These are phyloP conservation scores for Plagodis pulveraria DNA, from an alignment of 2,888 invertebrate genomes.

Conservation along the genomic window DNA sequence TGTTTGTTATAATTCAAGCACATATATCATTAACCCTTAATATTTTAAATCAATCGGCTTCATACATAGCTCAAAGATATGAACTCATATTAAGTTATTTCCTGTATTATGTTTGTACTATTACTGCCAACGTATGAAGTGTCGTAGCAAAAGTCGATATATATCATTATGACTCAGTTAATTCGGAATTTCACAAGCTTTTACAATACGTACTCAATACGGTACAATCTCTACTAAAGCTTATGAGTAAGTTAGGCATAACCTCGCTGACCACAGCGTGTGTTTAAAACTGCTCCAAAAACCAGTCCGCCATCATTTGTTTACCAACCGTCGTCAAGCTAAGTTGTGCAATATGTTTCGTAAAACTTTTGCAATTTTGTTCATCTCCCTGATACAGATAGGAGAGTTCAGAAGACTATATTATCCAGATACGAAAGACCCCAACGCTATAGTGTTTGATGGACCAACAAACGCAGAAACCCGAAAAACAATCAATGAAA, in stretches of 20 bases:
- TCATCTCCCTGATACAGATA: constrained; percentile 26
- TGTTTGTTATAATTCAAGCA: no score
- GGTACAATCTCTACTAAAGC: constrained; percentile 1
- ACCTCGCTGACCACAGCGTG: constrained; percentile 4
- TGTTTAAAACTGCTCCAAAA: constrained; percentile 28
- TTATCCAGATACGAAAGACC: constrained; percentile 49
- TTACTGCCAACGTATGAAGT: no score
- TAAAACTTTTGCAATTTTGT: constrained; percentile 14
- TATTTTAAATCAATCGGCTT: no score
- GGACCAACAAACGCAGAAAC: constrained; percentile 61
- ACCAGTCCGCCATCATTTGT: constrained; percentile 33
- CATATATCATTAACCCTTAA: no score
- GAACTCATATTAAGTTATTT: no score
- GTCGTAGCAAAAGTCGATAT: no score
- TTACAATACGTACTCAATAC: constrained; percentile 2
- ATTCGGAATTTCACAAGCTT: constrained; percentile 22
- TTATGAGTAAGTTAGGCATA: not conserved
- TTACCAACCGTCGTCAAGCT: constrained; percentile 24
- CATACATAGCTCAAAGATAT: no score
- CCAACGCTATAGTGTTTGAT: constrained; percentile 60
- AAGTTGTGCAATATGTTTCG: constrained; percentile 29
- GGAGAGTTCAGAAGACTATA: constrained; percentile 42
- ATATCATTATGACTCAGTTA: constrained; percentile 20
- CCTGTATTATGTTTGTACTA: no score
- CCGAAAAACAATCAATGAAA: constrained; percentile 13